Evolutionary conservation across 2,888 invertebrate species (phyloP), one percentile per base, ranked within the genome.

Genomic region (Crepidodera aurea): DNA sequence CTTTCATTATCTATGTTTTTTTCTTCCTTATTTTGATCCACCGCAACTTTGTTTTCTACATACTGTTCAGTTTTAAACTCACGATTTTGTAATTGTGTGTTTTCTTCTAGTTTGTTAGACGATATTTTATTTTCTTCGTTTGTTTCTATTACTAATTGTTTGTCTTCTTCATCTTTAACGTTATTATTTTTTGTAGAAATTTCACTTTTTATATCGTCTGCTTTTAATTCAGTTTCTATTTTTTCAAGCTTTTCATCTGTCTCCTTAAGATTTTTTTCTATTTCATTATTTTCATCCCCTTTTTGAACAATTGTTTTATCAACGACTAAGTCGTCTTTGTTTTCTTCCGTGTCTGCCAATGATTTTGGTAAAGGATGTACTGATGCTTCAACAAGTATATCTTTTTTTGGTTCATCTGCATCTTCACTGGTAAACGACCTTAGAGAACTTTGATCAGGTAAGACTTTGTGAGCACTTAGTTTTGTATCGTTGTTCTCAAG

Each of bases 351-450:
- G 8, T 66, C 75, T 78, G 55, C 79, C 78, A 34, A n/a, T 2
- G 57, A 48, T 64, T 73, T 77, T 1, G 81, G 80, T 22, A 79
- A 80, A n/a, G 71, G 69, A 70, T 81, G 82, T n/a, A 81, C 70
- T 3, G 80, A 70, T 5, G 80, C 82, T 70, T 81, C 80, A 6
- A 80, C 81, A 3, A 79, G 58, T 2, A 79, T 63, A 16, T 76
- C 67, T 59, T 76, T 72, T 39, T 64, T 61, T n/a, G 74, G 73
- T 48, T 71, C 72, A 57, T 79, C 77, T 6, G 70, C 69, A 40
- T 80, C 80, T 62, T 80, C 80, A 66, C 79, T 81, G 1, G 79
- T 79, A 60, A 75, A 75, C 5, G 78, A 78, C 55, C 72, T 68
- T 32, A 74, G 22, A 1, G 77, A 77, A 22, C 73, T 73, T 40